Base-by-base conservation (phyloP, 2,797 vertebrate species). In the Semaprochilodus insignis region DNA sequence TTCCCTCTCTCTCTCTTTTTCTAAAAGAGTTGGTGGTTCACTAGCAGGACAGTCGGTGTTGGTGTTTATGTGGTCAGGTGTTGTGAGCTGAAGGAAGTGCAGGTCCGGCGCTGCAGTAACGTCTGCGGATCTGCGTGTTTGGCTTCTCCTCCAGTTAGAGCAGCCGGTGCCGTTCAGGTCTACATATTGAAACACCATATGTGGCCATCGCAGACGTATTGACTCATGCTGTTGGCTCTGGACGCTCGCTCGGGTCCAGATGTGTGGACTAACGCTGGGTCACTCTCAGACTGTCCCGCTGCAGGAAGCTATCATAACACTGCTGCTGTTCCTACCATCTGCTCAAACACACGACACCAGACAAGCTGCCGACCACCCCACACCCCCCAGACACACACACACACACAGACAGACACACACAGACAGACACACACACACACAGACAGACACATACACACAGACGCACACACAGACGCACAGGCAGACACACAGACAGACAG, bases 171-270 rank as follows among this genome's bases (percentile, higher is more conserved):
- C 51, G 75, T 48, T 67, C 77, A 51, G 59, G 40, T 55, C 75
- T 40, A 7, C 36, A 23, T 65, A 70, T 55, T 72, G 59, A 65
- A 78, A 57, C 67, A 84, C 69, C 78, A 76, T 72, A 75, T 80
- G 77, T 80, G 82, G 62, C 59, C 25, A 54, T 52, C 74, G 78
- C 44, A 81, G 69, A 78, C 78, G 17, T 51, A 51, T 63, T 73
- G 81, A 75, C 80, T 75, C 76, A 48, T 59, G 52, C 23, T 74
- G 71, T 60, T 79, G 59, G 77, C 74, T 81, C 25, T 70, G 52
- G 51, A 65, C 55, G 31, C 34, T 55, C 62, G 31, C 34, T 55
- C 6, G 78, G 77, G 80, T 27, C 74, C 81, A 63, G 74, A 83
- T 83, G 78, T 78, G 77, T 78, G 73, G 78, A 62, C 23, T 57